Conservation (phyloP, 2,888 invertebrate genomes). For the Bellardia bayeri region DNA sequence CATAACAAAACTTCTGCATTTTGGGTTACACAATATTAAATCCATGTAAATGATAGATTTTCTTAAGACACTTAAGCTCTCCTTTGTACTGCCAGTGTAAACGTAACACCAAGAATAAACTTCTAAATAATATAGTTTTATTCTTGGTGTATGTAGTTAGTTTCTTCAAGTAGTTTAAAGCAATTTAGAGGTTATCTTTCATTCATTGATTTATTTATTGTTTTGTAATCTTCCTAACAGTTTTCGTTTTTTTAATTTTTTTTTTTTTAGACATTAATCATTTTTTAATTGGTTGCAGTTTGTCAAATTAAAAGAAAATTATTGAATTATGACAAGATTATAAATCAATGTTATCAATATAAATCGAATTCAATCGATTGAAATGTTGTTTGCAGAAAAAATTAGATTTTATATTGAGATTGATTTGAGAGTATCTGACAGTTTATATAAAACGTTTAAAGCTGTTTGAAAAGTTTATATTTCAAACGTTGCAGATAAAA, state of each 20-base stretch:
- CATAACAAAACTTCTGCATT: too few relatives aligned
- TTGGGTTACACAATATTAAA: background rate
- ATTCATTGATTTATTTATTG: slow-evolving; percentile 53
- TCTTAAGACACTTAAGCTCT: too few relatives aligned
- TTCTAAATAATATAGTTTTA: too few relatives aligned
- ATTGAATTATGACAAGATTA: slow-evolving; percentile 72
- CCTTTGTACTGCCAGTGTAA: slow-evolving; percentile 34
- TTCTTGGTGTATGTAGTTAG: background rate
- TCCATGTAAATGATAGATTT: too few relatives aligned
- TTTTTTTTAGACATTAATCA: slow-evolving; percentile 64
- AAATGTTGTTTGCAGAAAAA: background rate
- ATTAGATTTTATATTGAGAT: slow-evolving; percentile 19
- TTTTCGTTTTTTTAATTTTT: background rate
- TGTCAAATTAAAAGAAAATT: slow-evolving; percentile 71
- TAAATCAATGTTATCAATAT: slow-evolving; percentile 65
- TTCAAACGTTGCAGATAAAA: background rate
- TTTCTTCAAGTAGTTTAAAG: background rate
- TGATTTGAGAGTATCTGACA: background rate
- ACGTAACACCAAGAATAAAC: background rate
- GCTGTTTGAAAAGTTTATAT: background rate
- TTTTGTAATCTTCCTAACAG: slow-evolving; percentile 34
- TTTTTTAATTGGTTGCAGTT: slow-evolving; percentile 72
- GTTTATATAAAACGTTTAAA: background rate
- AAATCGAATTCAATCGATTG: slow-evolving; percentile 7
- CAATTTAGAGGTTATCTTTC: background rate